phyloP scores from a whole-genome alignment of 2,113 vertebrate species.

The Pagrus major region DNA sequence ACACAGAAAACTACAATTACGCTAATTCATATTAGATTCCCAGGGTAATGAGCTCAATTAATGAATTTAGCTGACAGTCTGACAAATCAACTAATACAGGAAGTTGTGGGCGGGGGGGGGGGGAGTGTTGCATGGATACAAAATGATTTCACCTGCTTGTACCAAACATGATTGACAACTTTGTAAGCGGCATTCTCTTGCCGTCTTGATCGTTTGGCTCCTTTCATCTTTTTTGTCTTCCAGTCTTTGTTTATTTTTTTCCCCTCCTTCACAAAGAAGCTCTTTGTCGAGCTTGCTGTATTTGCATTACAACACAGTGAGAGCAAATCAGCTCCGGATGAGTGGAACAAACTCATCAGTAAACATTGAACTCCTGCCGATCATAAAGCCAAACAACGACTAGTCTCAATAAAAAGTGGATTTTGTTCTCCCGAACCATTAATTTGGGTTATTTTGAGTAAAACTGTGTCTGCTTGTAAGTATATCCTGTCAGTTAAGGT shows the following conservation, averaged over 20 bases:
- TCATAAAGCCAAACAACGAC: conserved; percentile 10
- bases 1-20: conserved; percentile 18
- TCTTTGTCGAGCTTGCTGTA: conserved; percentile 15
- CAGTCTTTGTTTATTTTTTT: background rate
- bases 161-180: conserved; percentile 39
- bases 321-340: background rate
- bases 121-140: background rate
- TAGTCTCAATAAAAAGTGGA: background rate
- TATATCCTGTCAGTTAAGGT: background rate
- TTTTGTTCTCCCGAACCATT: conserved; percentile 7
- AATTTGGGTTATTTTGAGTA: conserved; percentile 16
- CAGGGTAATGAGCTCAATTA: conserved; percentile 37
- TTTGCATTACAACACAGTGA: conserved; percentile 18
- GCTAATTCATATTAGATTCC: conserved; percentile 22
- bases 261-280: background rate
- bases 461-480: background rate
- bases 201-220: conserved; percentile 5
- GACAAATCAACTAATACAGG: conserved; percentile 12
- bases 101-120: background rate
- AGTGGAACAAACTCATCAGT: background rate
- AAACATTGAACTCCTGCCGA: background rate
- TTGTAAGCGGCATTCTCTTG: background rate
- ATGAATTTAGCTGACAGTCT: conserved; percentile 19
- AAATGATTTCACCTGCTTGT: conserved; percentile 23
- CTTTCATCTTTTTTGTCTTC: conserved; percentile 23